These are phyloP conservation scores for Drosophila formosana DNA, from an alignment of 2,888 invertebrate genomes.

Conservation along the genomic window DNA sequence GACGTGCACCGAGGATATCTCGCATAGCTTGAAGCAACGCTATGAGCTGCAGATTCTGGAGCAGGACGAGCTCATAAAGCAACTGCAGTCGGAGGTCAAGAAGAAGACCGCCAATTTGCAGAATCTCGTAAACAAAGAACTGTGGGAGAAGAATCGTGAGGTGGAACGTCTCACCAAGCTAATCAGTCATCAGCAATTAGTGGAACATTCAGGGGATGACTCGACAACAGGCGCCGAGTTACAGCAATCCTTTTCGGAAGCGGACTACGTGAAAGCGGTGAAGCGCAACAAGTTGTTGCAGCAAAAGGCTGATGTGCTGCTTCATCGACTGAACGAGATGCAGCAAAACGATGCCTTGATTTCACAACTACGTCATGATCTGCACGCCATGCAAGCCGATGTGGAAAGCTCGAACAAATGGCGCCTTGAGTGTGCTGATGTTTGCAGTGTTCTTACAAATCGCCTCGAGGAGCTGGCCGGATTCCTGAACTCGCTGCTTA, in stretches of 20 bases:
- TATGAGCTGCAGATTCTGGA: conserved; percentile 79
- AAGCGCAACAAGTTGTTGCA: conserved; percentile 83
- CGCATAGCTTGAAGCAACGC: conserved; percentile 59
- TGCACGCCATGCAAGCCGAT: conserved; percentile 75
- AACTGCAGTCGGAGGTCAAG: conserved; percentile 85
- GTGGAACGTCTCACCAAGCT: conserved; percentile 86
- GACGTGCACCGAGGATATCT: conserved; percentile 73
- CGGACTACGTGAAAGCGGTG: conserved; percentile 79
- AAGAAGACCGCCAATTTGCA: conserved; percentile 84
- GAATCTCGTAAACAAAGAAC: conserved; percentile 87
- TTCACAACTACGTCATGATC: conserved; percentile 71
- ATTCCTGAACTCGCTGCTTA: conserved; percentile 87
- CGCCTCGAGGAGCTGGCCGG: conserved; percentile 88
- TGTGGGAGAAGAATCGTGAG: conserved; percentile 87
- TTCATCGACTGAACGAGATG: conserved; percentile 73
- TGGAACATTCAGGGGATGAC: conserved; percentile 55
- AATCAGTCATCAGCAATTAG: conserved; percentile 50
- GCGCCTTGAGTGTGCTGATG: conserved; percentile 83
- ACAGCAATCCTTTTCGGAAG: conserved; percentile 82
- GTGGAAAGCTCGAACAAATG: conserved; percentile 81
- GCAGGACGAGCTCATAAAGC: conserved; percentile 87
- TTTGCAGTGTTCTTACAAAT: conserved; percentile 85
- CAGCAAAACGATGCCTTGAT: conserved; percentile 68
- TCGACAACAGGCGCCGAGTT: conserved; percentile 57
- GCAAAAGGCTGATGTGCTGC: conserved; percentile 81